Evolutionary conservation across 2,113 vertebrate species (phyloP), one percentile per base, ranked within the genome.

Genomic region (Heterotilapia buettikoferi): DNA sequence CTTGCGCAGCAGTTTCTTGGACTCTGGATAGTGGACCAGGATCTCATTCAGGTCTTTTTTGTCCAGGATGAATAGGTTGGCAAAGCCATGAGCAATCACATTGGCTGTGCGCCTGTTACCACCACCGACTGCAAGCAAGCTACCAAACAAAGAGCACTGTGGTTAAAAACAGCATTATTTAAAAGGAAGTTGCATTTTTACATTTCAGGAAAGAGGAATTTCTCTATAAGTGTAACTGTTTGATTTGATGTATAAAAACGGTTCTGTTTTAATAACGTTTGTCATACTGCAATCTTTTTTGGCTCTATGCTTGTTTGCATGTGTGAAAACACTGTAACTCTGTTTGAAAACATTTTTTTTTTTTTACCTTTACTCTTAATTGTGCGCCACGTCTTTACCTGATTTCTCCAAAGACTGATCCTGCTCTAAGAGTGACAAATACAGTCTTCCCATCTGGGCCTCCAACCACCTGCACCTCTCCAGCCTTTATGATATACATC

Each of bases 401-500:
- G 94, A 99, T 99, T 92, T 99, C 98, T 89, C 99, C 99, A 88
- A 99, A 99, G 71, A 99, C 98, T 0, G 98, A 98, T 16, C 99
- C 99, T 0, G 98, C 96, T 95, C 97, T 97, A 43, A 99, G 97
- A 0, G 97, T 98, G 93, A 98, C 99, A 85, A 99, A 97, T 26
- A 99, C 97, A 0, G 98, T 97, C 93, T 96, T 98, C 63, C 97
- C 98, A 0, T 99, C 98, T 0, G 98, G 97, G 76, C 98, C 99
- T 0, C 99, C 99, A 56, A 99, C 95, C 83, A 99, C 99, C 91
- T 98, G 98, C 81, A 99, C 99, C 85, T 98, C 97, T 9, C 99
- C 99, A 0, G 97, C 98, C 92, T 99, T 98, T 88, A 99, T 99
- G 78, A 99, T 99, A 95, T 99, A 99, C 99, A 99, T 99, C 94